These are phyloP conservation scores for Phaenicophaeus curvirostris DNA, from an alignment of 2,797 vertebrate species.

Conservation along the genomic window DNA sequence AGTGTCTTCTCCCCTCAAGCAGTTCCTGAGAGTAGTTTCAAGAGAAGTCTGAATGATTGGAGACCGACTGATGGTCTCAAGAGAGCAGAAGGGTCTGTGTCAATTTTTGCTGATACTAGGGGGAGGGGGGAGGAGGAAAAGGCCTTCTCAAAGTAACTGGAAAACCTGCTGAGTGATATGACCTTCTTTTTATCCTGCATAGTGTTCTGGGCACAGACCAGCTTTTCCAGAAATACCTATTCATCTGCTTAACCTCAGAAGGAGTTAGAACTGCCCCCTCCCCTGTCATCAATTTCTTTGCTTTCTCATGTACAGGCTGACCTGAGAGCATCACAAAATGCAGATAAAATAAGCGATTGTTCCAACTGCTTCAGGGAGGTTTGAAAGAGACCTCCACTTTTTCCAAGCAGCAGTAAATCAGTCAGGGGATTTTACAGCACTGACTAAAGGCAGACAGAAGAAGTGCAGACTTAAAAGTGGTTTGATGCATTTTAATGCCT, in stretches of 20 bases:
- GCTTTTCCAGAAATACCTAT: neutral
- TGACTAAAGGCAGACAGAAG: neutral
- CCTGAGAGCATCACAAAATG: neutral
- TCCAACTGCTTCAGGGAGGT: neutral
- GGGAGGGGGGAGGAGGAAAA: neutral
- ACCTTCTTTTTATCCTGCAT: neutral
- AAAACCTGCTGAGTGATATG: constrained; percentile 49
- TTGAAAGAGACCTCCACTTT: neutral
- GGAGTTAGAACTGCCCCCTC: neutral
- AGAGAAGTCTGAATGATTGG: constrained; percentile 12
- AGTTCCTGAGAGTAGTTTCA: constrained; percentile 53
- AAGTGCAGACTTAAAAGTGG: neutral
- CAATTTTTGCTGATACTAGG: neutral
- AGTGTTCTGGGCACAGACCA: constrained; percentile 15
- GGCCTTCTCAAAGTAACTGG: neutral
- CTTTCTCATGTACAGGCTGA: neutral
- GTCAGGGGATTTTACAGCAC: neutral
- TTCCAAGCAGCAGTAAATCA: neutral
- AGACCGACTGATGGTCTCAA: neutral
- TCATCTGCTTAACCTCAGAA: constrained; percentile 46
- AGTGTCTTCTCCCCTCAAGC: neutral
- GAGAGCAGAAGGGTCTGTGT: neutral
- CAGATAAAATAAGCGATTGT: neutral
- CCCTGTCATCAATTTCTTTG: neutral
- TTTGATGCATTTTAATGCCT: neutral